A percentile compares a stretch with the other conserved stretches of the same genome.
Conservation (phyloP, 1,140 invertebrate genomes). For the Heliconius nattereri region DNA sequence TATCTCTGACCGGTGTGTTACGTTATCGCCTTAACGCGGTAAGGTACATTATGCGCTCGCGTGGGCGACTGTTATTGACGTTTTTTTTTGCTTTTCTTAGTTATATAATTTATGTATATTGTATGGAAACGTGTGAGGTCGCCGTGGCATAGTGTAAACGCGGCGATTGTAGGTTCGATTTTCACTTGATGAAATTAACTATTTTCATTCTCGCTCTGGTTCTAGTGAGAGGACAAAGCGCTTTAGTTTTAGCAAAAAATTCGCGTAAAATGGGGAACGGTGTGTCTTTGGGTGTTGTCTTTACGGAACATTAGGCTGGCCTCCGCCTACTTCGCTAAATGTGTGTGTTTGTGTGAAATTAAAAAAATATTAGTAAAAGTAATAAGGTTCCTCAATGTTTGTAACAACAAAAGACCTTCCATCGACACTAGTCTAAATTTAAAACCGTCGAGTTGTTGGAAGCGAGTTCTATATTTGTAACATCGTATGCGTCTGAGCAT, state of each 20-base stretch:
- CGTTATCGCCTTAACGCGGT: neutral
- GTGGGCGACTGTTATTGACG: neutral
- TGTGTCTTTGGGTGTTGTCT: no score
- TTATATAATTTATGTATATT: neutral
- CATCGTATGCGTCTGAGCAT: constrained; percentile 30
- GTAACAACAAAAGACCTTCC: constrained; percentile 10
- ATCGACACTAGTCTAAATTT: constrained; percentile 21
- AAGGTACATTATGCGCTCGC: neutral
- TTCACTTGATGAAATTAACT: no score
- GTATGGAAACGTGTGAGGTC: no score
- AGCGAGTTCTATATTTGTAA: constrained; percentile 25
- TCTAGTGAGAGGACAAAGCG: no score
- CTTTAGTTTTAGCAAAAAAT: no score
- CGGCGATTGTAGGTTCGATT: no score
- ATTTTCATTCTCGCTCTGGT: no score
- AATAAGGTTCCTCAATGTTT: neutral
- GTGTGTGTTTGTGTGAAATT: neutral
- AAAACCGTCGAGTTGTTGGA: constrained; percentile 28
- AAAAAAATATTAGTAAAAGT: neutral
- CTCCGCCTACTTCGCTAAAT: no score
- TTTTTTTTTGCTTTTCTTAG: neutral
- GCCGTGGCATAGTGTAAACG: no score
- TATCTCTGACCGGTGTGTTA: neutral
- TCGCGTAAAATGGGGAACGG: no score
- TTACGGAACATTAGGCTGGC: no score